phyloP scores from a whole-genome alignment of 2,113 vertebrate species.

The Morone saxatilis region DNA sequence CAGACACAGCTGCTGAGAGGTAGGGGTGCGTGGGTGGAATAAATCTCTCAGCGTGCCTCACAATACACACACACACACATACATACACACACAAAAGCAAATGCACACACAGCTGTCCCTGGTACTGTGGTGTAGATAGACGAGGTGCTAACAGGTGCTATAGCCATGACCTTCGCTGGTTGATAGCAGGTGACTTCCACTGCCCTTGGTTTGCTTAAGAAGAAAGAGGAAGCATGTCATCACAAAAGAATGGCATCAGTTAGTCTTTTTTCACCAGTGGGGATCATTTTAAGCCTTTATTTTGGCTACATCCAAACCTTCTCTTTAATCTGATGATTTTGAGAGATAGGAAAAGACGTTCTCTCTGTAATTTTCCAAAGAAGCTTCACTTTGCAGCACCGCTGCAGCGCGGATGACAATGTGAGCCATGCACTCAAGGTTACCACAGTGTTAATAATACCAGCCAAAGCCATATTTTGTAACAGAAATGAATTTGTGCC shows the following conservation, averaged over 20 bases:
- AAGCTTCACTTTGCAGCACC: conserved; percentile 50
- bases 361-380: conserved; percentile 62
- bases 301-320: conserved; percentile 75
- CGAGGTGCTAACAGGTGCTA: conserved; percentile 85
- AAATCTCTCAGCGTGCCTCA: conserved; percentile 80
- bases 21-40: conserved; percentile 80
- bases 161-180: conserved; percentile 77
- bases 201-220: conserved; percentile 76
- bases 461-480: conserved; percentile 79
- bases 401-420: conserved; percentile 32
- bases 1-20: conserved; percentile 83
- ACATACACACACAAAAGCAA: conserved; percentile 64
- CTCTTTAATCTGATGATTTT: conserved; percentile 73
- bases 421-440: conserved; percentile 79
- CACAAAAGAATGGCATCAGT: conserved; percentile 73
- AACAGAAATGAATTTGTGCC: conserved; percentile 67
- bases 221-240: conserved; percentile 78
- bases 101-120: conserved; percentile 82
- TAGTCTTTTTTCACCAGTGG: conserved; percentile 50
- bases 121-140: conserved; percentile 81
- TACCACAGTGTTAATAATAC: conserved; percentile 83
- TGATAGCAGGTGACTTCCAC: conserved; percentile 84
- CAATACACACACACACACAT: conserved; percentile 62
- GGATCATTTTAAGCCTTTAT: conserved; percentile 75
- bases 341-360: conserved; percentile 70